Conservation (phyloP, 2,888 invertebrate genomes). For the Trachelus troglodyta region DNA sequence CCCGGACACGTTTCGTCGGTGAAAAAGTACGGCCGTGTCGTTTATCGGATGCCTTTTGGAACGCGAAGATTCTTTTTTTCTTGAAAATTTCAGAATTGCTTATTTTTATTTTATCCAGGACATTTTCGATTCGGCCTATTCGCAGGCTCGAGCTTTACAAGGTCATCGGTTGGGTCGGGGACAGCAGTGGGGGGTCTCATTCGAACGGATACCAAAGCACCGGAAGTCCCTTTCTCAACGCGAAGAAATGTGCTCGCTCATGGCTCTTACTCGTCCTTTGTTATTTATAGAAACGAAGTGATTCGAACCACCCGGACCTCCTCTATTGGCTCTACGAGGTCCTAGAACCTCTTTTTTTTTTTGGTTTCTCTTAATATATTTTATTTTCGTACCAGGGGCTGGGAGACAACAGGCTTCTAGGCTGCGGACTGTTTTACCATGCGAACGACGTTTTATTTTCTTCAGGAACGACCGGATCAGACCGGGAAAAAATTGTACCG, state of each 20-base stretch:
- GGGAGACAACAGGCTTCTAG: too few species aligned
- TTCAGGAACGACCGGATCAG: neutral
- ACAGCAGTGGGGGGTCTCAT: neutral
- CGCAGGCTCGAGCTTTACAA: neutral
- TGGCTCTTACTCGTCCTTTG: neutral
- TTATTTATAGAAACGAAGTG: neutral
- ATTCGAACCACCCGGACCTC: neutral
- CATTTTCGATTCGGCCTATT: neutral
- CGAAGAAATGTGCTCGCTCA: neutral
- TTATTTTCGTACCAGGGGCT: neutral
- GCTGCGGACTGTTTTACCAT: neutral
- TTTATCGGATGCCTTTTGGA: neutral
- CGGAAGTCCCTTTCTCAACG: neutral
- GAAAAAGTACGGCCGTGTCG: neutral
- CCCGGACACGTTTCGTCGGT: conserved; percentile 16
- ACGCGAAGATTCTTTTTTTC: neutral
- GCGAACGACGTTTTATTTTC: neutral
- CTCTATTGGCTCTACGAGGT: neutral
- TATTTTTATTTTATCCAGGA: too few species aligned
- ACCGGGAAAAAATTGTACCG: too few species aligned
- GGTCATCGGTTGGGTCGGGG: too few species aligned
- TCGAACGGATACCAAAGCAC: neutral
- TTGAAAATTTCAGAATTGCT: too few species aligned
- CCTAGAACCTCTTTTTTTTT: neutral
- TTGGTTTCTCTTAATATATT: neutral